Evolutionary conservation across 2,888 invertebrate species (phyloP), one percentile per base, ranked within the genome.

Genomic region (Heteromurus nitidus): DNA sequence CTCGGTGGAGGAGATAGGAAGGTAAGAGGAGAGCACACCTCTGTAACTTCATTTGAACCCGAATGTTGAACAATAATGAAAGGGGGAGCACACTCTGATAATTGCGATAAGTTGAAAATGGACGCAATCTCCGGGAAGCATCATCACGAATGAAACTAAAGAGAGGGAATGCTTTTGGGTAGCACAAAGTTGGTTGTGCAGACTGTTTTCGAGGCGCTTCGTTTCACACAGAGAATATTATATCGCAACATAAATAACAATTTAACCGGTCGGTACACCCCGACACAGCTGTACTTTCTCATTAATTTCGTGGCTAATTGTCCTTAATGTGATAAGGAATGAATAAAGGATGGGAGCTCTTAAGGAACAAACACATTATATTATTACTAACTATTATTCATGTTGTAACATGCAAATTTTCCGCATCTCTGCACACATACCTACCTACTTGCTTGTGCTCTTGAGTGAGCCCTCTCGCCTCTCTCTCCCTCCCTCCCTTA

Each of bases 221-320:
- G n/a, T n/a, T n/a, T n/a, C n/a, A n/a, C n/a, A n/a, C n/a, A n/a
- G n/a, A n/a, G n/a, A n/a, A n/a, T n/a, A n/a, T n/a, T n/a, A n/a
- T 26, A 53, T 50, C 20, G 31, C 53, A 53, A 67, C 75, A 75
- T 75, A 67, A 75, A 75, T 75, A 58, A 67, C 75, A 67, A 75
- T 75, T 74, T 75, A 76, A 16, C 47, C 47, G 16, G 18, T 18
- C 26, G 7, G 58, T 20, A 64, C 31, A 64, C 50, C 20, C 18
- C 9, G 3, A 9, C 36, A n/a, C 60, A 47, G 28, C 76, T 76
- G 76, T 60, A 68, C 11, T 16, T 77, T 62, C 70, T 62, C 70
- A 77, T 77, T 77, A 77, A 77, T 70, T 77, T 77, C 26, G 26
- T 69, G 36, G 62, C 77, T 77, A 77, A 77, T 77, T 77, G 77